phyloP scores from a whole-genome alignment of 1,140 invertebrate species.

The Tetragonula clypearis region DNA sequence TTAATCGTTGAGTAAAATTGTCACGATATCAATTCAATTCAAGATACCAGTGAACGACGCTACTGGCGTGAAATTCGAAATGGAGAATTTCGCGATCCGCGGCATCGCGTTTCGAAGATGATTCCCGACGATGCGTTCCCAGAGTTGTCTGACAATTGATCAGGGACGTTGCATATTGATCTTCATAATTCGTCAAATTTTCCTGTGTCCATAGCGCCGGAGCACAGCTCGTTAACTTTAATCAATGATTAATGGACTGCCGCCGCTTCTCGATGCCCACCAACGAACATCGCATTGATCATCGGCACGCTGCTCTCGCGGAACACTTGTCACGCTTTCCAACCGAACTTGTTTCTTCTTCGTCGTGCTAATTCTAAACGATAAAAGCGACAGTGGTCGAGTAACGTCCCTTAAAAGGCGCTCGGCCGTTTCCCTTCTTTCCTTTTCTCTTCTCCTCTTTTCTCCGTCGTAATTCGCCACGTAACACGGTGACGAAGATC shows the following conservation, averaged over 20 bases:
- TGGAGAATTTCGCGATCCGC: not conserved
- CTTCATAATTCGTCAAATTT: slow-evolving; percentile 41
- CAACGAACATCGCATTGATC: slow-evolving; percentile 36
- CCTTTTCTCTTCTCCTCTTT: not conserved
- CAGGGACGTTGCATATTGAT: slow-evolving; percentile 23
- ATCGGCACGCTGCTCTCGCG: not conserved
- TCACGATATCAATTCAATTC: too few species aligned
- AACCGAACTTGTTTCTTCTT: not conserved
- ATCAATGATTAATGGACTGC: slow-evolving; percentile 42
- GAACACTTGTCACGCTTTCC: not conserved
- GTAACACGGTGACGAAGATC: not conserved
- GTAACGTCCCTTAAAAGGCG: too few species aligned
- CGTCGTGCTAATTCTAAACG: not conserved
- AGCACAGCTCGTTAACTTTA: slow-evolving; percentile 47
- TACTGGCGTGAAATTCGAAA: not conserved
- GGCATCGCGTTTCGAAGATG: not conserved
- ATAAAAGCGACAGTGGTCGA: not conserved
- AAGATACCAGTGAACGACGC: too few species aligned
- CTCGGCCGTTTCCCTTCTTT: not conserved
- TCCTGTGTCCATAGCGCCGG: slow-evolving; percentile 12
- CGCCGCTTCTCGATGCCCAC: slow-evolving; percentile 9
- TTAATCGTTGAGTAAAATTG: too few species aligned
- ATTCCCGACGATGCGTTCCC: accelerated
- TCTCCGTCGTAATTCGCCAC: not conserved
- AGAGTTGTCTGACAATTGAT: not conserved